phyloP scores from a whole-genome alignment of 2,888 invertebrate genomes.

The Spicauda simplicius region DNA sequence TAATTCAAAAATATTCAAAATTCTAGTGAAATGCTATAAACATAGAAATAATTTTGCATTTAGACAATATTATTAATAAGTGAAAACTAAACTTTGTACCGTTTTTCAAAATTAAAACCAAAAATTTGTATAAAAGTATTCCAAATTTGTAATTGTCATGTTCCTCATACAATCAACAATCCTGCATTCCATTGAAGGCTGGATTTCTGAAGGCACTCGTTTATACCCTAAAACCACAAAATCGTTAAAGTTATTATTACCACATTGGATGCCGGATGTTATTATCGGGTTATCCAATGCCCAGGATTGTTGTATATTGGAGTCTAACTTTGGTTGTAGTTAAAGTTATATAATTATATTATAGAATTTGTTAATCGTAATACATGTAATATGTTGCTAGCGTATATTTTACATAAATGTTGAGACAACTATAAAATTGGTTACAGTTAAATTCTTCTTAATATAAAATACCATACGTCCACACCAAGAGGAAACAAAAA shows the following conservation, averaged over 20 bases:
- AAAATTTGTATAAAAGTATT: slow-evolving; percentile 28
- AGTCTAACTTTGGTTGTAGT: slow-evolving; percentile 68
- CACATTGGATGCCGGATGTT: slow-evolving; percentile 46
- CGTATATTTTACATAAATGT: slow-evolving; percentile 61
- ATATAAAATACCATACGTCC: slow-evolving; percentile 23
- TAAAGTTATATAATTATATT: slow-evolving; percentile 48
- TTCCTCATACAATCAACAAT: slow-evolving; percentile 73
- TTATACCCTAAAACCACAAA: slow-evolving; percentile 71
- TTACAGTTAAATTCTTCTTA: slow-evolving; percentile 17
- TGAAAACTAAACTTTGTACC: slow-evolving; percentile 14
- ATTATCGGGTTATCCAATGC: slow-evolving; percentile 45
- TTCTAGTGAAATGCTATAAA: not conserved
- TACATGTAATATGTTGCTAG: slow-evolving; percentile 56
- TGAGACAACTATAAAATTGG: slow-evolving; percentile 51
- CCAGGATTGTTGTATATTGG: slow-evolving; percentile 60
- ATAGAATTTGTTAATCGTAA: slow-evolving; percentile 38
- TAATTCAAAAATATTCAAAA: not conserved
- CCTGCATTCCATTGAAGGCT: slow-evolving; percentile 78
- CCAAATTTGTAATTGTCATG: slow-evolving; percentile 57
- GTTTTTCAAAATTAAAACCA: slow-evolving; percentile 22
- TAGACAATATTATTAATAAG: not conserved
- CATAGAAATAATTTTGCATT: not conserved
- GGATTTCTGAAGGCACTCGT: slow-evolving; percentile 83
- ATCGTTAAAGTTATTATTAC: slow-evolving; percentile 55
- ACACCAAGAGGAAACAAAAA: not conserved